Base-by-base conservation (phyloP, 2,113 vertebrate species). In the Zosterops japonicus region DNA sequence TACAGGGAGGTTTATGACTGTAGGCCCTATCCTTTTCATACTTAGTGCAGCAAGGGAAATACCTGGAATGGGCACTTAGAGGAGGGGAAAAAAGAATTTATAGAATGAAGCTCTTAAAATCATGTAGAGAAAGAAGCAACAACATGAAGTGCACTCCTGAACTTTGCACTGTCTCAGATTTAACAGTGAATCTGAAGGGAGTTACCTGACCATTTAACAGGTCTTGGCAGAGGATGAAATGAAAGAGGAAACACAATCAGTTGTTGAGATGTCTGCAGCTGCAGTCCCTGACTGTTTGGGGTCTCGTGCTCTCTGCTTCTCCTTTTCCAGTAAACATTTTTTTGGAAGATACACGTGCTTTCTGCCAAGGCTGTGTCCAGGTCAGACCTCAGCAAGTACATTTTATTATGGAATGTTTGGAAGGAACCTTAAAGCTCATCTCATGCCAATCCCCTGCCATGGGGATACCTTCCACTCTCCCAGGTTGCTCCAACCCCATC, bases 381-480 rank as follows among this genome's bases (percentile, higher is more conserved):
- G 21, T 46, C 36, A 41, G 16, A 41, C 28, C 31, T 80, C 63
- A 57, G 17, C 23, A 44, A 36, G 35, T 50, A 10, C 6, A 6
- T 31, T 80, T 85, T 50, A 12, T 31, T 11, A 3, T 29, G 16
- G 49, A 21, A 14, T 36, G 23, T 22, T 42, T 49, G 49, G 42
- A 70, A 50, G 27, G 27, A 2, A 12, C 18, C 10, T 42, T 36
- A 17, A 56, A 70, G 12, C 12, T 56, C 47, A 24, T 9, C 12
- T 14, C 28, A 2, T 36, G 17, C 22, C n/a, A 23, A 0, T 21
- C 10, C 52, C 8, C 20, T 79, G 52, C 39, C 3, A 0, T 9
- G 6, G 75, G 21, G n/a, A 7, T n/a, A 23, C 29, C 17, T 60
- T 20, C 27, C 29, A 8, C 46, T 28, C 1, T 15, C 22, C 12